Evolutionary conservation across 1,140 invertebrate species (phyloP).

Genomic region (Zaprionus davidi): DNA sequence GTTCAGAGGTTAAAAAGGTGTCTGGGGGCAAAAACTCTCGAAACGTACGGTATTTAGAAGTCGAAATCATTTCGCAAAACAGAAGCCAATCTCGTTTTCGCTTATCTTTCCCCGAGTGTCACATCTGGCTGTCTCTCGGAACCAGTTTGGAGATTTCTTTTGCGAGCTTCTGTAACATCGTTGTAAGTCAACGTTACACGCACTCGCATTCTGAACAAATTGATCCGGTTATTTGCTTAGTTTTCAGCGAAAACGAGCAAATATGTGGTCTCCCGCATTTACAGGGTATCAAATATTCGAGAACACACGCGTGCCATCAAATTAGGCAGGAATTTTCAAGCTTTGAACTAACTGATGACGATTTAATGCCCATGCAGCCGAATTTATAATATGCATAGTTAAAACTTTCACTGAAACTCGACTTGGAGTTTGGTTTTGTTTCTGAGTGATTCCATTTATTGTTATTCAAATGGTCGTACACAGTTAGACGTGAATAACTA

Average conservation of each 20-base stretch:
- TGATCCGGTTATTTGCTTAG: conserved; percentile 19
- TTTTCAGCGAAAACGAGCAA: conserved; percentile 1
- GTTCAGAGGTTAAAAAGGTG: background rate
- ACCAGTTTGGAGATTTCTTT: conserved; percentile 63
- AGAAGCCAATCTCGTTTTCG: conserved; percentile 27
- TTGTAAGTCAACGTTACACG: conserved; percentile 8
- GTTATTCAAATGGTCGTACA: conserved; percentile 49
- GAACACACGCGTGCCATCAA: background rate
- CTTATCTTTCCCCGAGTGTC: conserved; percentile 37
- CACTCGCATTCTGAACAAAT: conserved; percentile 15
- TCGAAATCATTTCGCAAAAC: conserved; percentile 1
- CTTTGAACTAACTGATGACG: conserved; percentile 19
- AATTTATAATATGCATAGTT: conserved; percentile 43
- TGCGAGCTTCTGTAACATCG: conserved; percentile 19
- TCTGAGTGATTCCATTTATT: conserved; percentile 47
- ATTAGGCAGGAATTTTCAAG: conserved; percentile 22
- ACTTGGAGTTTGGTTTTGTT: conserved; percentile 28
- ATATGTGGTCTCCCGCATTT: background rate
- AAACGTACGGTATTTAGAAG: conserved; percentile 20
- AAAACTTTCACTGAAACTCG: conserved; percentile 44
- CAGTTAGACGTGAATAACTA: conserved; percentile 33
- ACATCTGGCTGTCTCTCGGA: conserved; percentile 41
- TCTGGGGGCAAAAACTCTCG: background rate
- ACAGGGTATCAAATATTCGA: conserved; percentile 12
- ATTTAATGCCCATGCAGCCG: conserved; percentile 47